Percentiles rank a stretch among this genome's conserved stretches.
phyloP scores from a whole-genome alignment of 2,888 invertebrate genomes.

The Leucoptera coffeella region DNA sequence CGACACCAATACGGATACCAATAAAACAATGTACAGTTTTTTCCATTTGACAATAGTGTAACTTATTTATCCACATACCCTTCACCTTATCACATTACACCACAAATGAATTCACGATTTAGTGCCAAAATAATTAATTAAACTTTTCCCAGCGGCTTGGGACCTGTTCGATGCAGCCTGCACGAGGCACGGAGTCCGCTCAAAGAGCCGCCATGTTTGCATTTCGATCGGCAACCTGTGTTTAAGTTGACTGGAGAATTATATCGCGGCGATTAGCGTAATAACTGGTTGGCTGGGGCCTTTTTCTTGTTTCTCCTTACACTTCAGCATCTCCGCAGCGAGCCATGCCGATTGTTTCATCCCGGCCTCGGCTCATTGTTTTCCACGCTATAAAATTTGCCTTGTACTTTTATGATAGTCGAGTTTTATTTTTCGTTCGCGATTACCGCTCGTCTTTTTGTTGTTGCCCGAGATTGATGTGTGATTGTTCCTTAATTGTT shows the following conservation, averaged over 20 bases:
- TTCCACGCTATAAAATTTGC: constrained; percentile 30
- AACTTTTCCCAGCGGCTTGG: not conserved
- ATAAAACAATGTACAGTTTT: too few species aligned
- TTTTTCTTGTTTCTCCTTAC: constrained; percentile 43
- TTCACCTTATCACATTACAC: not conserved
- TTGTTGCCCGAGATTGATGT: constrained; percentile 1
- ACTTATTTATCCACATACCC: too few species aligned
- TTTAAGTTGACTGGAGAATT: constrained; percentile 53
- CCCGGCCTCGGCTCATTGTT: constrained; percentile 32
- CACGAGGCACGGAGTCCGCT: constrained; percentile 23
- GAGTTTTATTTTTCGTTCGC: constrained; percentile 16
- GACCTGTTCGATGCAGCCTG: constrained; percentile 11
- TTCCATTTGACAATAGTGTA: too few species aligned
- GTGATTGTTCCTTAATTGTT: constrained; percentile 3
- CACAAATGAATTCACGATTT: too few species aligned
- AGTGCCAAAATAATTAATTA: not conserved
- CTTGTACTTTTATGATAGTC: constrained; percentile 24
- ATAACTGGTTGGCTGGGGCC: constrained; percentile 45
- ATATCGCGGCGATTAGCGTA: constrained; percentile 54
- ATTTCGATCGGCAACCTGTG: constrained; percentile 52
- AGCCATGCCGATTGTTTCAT: constrained; percentile 28
- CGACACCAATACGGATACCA: too few species aligned
- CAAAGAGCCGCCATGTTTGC: constrained; percentile 54
- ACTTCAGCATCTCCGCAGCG: constrained; percentile 28
- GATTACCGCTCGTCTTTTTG: constrained; percentile 3